Evolutionary conservation across 1,140 invertebrate species (phyloP).

Genomic region (Paralvinella palmiformis): DNA sequence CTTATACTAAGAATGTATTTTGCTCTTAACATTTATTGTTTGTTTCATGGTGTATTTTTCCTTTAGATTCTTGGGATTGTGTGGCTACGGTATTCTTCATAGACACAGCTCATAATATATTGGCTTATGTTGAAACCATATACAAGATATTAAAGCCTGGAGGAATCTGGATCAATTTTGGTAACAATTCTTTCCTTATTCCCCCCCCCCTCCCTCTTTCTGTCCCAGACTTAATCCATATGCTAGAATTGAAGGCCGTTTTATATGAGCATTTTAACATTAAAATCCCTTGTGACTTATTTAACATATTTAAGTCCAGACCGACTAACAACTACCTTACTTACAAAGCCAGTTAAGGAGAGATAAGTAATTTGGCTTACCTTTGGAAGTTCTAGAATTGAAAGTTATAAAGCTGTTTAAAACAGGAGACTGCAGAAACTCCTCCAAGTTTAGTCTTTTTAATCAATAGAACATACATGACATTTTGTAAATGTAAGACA

Average conservation of each 20-base stretch:
- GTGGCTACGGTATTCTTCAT: slow-evolving; percentile 97
- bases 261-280: background rate
- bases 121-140: slow-evolving; percentile 91
- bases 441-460: too few relatives aligned
- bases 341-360: background rate
- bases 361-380: too few relatives aligned
- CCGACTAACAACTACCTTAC: background rate
- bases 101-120: slow-evolving; percentile 93
- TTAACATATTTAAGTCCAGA: background rate
- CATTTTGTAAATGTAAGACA: too few relatives aligned
- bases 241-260: background rate
- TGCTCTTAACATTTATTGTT: background rate
- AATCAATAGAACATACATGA: too few relatives aligned
- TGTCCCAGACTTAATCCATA: background rate
- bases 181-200: slow-evolving; percentile 23
- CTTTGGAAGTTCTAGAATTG: too few relatives aligned
- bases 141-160: slow-evolving; percentile 82
- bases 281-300: background rate
- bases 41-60: background rate
- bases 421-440: too few relatives aligned
- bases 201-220: background rate
- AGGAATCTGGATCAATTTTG: slow-evolving; percentile 56
- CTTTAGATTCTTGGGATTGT: slow-evolving; percentile 74
- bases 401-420: too few relatives aligned
- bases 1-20: background rate